Conservation (phyloP, 2,113 vertebrate species). For the Clupea harengus region DNA sequence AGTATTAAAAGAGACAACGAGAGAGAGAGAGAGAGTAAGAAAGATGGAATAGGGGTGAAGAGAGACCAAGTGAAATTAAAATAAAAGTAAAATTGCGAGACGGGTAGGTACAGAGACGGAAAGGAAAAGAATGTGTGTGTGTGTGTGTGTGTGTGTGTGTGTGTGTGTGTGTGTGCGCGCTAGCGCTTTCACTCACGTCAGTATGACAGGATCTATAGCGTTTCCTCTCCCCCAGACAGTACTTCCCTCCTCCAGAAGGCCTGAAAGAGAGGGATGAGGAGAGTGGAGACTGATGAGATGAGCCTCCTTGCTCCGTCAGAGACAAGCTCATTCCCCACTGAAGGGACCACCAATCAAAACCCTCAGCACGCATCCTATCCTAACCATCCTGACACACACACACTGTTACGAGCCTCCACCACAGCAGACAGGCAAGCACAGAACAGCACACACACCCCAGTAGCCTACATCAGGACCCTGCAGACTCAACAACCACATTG, state of each 20-base stretch:
- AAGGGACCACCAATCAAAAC: background rate
- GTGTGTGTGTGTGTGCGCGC: background rate
- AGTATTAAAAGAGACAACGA: background rate
- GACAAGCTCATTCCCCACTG: background rate
- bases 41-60: background rate
- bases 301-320: background rate
- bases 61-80: no score
- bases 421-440: no score
- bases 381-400: no score
- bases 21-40: conserved; percentile 2
- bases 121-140: background rate
- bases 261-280: conserved; percentile 63
- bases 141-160: conserved; percentile 7
- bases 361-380: no score
- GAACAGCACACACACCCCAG: no score
- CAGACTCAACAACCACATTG: background rate
- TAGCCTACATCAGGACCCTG: no score
- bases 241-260: conserved; percentile 95
- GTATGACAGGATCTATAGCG: conserved; percentile 96
- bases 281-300: background rate
- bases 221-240: conserved; percentile 96
- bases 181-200: conserved; percentile 81
- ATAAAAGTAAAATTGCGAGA: no score
- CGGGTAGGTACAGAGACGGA: no score
- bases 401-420: no score